Conservation (phyloP, 2,888 invertebrate species). For the Drosophila percnosoma region DNA sequence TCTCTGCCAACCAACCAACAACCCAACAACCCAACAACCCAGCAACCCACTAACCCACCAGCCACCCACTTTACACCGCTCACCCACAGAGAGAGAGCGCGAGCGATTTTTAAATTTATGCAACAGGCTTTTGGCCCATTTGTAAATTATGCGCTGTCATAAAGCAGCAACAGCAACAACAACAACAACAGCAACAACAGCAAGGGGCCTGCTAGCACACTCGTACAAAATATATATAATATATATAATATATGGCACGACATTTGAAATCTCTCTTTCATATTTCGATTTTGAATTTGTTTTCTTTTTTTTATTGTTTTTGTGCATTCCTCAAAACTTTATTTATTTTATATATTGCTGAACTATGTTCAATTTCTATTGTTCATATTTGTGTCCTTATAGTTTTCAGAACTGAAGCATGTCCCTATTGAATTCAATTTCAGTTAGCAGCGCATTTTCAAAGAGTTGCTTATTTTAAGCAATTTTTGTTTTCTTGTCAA, state of each 20-base stretch:
- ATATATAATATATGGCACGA: neutral
- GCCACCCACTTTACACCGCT: neutral
- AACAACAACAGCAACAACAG: slow-evolving; percentile 33
- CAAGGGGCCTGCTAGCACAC: slow-evolving; percentile 1
- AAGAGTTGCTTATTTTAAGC: neutral
- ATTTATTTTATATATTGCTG: too few relatives aligned
- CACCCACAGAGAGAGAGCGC: slow-evolving; percentile 1
- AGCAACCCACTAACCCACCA: neutral
- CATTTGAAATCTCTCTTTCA: neutral
- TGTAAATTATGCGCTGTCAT: slow-evolving; percentile 79
- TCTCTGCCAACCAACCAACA: neutral
- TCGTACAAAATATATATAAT: neutral
- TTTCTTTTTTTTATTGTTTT: neutral
- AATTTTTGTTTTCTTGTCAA: too few relatives aligned
- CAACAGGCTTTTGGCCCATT: slow-evolving; percentile 79
- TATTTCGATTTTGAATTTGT: neutral
- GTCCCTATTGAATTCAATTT: too few relatives aligned
- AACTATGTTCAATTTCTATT: neutral
- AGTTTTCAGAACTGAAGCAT: neutral
- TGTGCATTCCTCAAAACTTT: too few relatives aligned
- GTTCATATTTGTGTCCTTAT: neutral
- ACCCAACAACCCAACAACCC: neutral
- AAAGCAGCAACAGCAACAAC: slow-evolving; percentile 60
- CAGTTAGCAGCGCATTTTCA: neutral
- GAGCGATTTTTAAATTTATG: slow-evolving; percentile 67